Conservation (phyloP, 2,797 vertebrate genomes). For the Podargus strigoides region DNA sequence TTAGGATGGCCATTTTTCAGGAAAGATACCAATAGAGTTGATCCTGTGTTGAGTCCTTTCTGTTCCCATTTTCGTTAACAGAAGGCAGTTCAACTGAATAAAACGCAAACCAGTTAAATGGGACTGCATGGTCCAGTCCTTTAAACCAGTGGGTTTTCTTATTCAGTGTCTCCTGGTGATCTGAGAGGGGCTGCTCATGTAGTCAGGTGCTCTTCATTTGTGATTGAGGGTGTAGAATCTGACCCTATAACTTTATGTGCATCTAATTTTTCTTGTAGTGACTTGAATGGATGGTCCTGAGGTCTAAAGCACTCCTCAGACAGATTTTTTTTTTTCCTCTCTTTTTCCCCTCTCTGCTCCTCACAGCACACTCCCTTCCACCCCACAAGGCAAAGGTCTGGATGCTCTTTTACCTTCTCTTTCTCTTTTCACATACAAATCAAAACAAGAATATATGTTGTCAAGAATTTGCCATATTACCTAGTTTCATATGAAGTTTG, state of each 20-base stretch:
- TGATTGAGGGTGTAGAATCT: neutral
- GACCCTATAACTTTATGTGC: neutral
- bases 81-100: neutral
- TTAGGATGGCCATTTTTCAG: neutral
- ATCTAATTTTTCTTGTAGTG: neutral
- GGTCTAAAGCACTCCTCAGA: neutral
- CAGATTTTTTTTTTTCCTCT: neutral
- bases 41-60: neutral
- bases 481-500: neutral
- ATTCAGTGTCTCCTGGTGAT: neutral
- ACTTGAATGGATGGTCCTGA: neutral
- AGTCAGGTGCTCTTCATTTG: neutral
- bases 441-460: neutral
- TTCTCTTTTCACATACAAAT: neutral
- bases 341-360: neutral
- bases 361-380: accelerated
- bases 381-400: neutral
- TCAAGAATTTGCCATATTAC: neutral
- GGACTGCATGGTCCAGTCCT: neutral
- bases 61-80: neutral
- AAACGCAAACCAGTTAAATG: neutral
- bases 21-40: neutral
- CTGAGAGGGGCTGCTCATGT: neutral
- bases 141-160: neutral
- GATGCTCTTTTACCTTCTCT: neutral